Evolutionary conservation across 2,888 invertebrate genomes (phyloP).

Genomic region (Hoplodrina ambigua): DNA sequence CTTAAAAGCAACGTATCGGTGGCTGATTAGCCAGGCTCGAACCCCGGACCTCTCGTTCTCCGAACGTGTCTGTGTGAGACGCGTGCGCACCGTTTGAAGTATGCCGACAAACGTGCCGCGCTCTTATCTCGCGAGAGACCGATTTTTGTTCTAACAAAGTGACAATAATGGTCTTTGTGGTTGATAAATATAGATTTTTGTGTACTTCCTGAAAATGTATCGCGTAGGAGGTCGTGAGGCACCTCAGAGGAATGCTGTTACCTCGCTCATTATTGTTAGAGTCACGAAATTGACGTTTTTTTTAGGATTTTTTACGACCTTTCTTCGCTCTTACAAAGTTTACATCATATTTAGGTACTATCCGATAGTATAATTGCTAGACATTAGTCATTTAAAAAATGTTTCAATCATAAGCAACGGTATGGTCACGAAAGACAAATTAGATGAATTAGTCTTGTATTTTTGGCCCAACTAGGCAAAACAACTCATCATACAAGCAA

Average conservation of each 20-base stretch:
- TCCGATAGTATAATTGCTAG: too few species aligned
- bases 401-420: background rate
- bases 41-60: conserved; percentile 83
- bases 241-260: conserved; percentile 24
- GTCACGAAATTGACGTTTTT: conserved; percentile 1
- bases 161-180: conserved; percentile 87
- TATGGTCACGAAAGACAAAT: background rate
- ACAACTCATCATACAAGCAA: background rate
- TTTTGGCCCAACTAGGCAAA: too few species aligned
- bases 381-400: too few species aligned
- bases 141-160: conserved; percentile 85
- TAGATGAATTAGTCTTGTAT: background rate
- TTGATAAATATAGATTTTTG: conserved; percentile 82
- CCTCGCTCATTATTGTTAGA: conserved; percentile 11
- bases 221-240: conserved; percentile 40
- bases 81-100: conserved; percentile 82
- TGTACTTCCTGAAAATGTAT: conserved; percentile 72
- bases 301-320: background rate
- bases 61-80: conserved; percentile 78
- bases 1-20: conserved; percentile 77
- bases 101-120: conserved; percentile 86
- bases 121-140: conserved; percentile 84
- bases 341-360: background rate
- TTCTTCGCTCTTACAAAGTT: background rate
- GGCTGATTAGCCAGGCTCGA: conserved; percentile 82